A percentile compares a stretch with the other conserved stretches of the same genome.
Evolutionary conservation across 2,797 vertebrate species (phyloP).

Genomic region (Botia almorhae): DNA sequence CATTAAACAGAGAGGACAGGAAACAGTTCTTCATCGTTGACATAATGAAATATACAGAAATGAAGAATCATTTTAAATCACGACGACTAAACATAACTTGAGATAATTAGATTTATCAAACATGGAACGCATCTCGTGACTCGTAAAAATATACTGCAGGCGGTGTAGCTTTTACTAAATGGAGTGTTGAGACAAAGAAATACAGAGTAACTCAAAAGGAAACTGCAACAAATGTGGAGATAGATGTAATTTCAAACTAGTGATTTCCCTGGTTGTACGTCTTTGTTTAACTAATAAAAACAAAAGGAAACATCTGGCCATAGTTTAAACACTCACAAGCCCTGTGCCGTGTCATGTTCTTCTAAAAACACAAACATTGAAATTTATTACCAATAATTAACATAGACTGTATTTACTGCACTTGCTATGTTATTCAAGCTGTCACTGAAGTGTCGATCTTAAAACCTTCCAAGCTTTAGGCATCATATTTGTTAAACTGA

Average conservation of each 20-base stretch:
- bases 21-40: slow-evolving; percentile 22
- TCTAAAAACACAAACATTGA: slow-evolving; percentile 30
- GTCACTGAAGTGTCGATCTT: not conserved
- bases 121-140: not conserved
- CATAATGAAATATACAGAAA: slow-evolving; percentile 27
- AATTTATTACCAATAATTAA: slow-evolving; percentile 9
- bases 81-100: not conserved
- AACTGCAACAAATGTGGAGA: slow-evolving; percentile 22
- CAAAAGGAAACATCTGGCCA: slow-evolving; percentile 27
- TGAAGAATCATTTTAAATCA: slow-evolving; percentile 12
- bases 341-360: slow-evolving; percentile 22
- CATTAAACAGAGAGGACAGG: slow-evolving; percentile 17
- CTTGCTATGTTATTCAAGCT: not conserved
- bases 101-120: slow-evolving; percentile 37
- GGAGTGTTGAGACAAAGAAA: slow-evolving; percentile 36
- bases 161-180: slow-evolving; percentile 11
- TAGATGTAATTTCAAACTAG: slow-evolving; percentile 36
- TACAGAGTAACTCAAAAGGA: not conserved
- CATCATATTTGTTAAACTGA: slow-evolving; percentile 1
- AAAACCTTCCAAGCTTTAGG: not conserved
- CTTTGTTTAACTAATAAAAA: slow-evolving; percentile 40
- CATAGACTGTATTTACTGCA: not conserved
- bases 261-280: slow-evolving; percentile 34
- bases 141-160: slow-evolving; percentile 16
- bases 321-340: slow-evolving; percentile 32